Percentiles rank a stretch among this genome's conserved stretches.
Evolutionary conservation across 2,797 vertebrate species (phyloP).

Genomic region (Lacerta agilis): DNA sequence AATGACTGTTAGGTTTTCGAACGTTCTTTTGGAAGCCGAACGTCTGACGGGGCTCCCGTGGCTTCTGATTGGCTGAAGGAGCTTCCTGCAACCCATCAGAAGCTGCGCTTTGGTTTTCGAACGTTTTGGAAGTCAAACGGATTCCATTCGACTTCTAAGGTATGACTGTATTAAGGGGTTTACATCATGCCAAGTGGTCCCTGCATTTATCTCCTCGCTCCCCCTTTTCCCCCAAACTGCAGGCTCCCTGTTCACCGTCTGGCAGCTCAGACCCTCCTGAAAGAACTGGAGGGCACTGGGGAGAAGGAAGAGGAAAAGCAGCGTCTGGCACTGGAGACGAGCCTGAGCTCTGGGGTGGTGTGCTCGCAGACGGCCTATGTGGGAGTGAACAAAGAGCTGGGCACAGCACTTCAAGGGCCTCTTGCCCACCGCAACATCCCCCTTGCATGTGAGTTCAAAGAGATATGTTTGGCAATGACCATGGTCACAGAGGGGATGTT

Average conservation of each 20-base stretch:
- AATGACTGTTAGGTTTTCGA: too few species aligned
- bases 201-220: background rate
- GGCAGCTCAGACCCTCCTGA: conserved; percentile 6
- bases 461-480: background rate
- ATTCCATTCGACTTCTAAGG: too few species aligned
- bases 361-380: conserved; percentile 81
- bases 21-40: too few species aligned
- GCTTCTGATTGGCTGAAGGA: too few species aligned
- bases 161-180: too few species aligned
- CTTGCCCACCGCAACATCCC: conserved; percentile 70
- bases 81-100: too few species aligned
- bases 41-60: too few species aligned
- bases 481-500: too few species aligned
- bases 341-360: conserved; percentile 70
- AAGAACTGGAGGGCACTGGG: background rate
- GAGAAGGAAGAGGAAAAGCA: conserved; percentile 3
- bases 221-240: background rate
- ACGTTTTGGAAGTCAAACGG: too few species aligned
- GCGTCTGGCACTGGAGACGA: conserved; percentile 2
- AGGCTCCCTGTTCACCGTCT: conserved; percentile 29
- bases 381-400: conserved; percentile 75
- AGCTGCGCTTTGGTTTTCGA: too few species aligned
- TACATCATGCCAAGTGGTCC: background rate
- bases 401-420: conserved; percentile 70
- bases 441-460: background rate